Evolutionary conservation across 2,797 vertebrate genomes (phyloP), one percentile per base, ranked within the genome.

Genomic region (Hozukius guyotensis): DNA sequence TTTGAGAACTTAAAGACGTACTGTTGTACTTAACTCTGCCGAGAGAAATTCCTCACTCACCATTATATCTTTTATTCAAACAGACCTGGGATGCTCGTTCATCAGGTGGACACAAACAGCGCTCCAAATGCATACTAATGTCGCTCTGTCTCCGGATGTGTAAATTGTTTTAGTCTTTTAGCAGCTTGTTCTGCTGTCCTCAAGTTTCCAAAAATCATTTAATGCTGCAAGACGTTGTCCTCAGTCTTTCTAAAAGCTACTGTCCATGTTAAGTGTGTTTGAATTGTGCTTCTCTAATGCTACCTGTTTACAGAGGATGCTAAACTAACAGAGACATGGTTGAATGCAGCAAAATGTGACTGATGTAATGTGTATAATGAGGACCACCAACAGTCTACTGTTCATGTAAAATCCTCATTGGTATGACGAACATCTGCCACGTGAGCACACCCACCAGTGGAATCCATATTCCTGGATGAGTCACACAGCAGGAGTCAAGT

Each of bases 401-500:
- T 42, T 46, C n/a, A 46, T 29, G 6, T 25, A 6, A 55, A 60
- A 52, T 34, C 53, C 8, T 57, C 52, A 5, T 2, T 62, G 29
- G 59, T 7, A 34, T 42, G 81, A 68, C 3, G 6, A 72, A 64
- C 27, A 36, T 53, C 24, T 76, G 34, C 20, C 64, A 24, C 11
- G 6, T 22, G 6, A 36, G 27, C 69, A 71, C 75, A 20, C 78
- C 78, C 78, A 67, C 1, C 10, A 59, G 22, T 31, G 46, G 60
- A 72, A 72, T 86, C 46, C 20, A 52, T 74, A 34, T 64, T 84
- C 76, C 83, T 34, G 31, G 63, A 56, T 85, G 84, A 91, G 74
- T 89, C 86, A 87, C 52, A 12, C 32, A 18, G 16, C 74, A 70
- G 74, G 82, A 87, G 65, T 85, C 63, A 52, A 14, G 76, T 84